phyloP scores from a whole-genome alignment of 2,888 invertebrate species.

The Sinhomidia bicolor region DNA sequence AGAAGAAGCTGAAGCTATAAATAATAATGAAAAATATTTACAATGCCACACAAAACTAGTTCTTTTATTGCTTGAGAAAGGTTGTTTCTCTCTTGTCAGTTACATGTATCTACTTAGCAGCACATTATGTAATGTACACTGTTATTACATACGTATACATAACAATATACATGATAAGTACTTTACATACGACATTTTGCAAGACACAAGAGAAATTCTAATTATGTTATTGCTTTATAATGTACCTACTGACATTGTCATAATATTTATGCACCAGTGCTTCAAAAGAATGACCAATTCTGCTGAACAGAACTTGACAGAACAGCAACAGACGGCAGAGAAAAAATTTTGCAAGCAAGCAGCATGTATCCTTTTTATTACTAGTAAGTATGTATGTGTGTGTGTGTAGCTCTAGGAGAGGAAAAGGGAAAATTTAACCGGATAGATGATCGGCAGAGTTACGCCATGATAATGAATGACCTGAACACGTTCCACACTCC shows the following conservation, averaged over 20 bases:
- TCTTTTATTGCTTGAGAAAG: neutral
- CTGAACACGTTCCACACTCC: conserved; percentile 56
- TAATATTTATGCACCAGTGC: neutral
- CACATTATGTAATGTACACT: neutral
- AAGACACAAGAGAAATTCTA: neutral
- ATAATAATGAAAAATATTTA: neutral
- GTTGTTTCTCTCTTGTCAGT: neutral
- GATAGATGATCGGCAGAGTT: neutral
- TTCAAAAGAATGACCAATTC: too few relatives aligned
- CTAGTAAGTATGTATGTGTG: too few relatives aligned
- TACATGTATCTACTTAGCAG: too few relatives aligned
- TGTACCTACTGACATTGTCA: conserved; percentile 10
- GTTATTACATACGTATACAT: neutral
- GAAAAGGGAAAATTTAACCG: neutral
- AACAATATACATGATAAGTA: neutral
- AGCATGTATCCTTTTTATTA: too few relatives aligned
- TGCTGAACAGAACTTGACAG: neutral
- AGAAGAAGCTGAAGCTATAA: conserved; percentile 11
- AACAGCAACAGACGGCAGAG: neutral
- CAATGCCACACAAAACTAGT: neutral
- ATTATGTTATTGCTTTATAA: neutral
- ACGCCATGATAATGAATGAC: conserved; percentile 31
- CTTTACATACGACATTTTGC: conserved; percentile 8
- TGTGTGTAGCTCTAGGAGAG: too few relatives aligned
- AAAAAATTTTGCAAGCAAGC: neutral